Conservation (phyloP, 2,888 invertebrate genomes). For the Polymixis lichenea region DNA sequence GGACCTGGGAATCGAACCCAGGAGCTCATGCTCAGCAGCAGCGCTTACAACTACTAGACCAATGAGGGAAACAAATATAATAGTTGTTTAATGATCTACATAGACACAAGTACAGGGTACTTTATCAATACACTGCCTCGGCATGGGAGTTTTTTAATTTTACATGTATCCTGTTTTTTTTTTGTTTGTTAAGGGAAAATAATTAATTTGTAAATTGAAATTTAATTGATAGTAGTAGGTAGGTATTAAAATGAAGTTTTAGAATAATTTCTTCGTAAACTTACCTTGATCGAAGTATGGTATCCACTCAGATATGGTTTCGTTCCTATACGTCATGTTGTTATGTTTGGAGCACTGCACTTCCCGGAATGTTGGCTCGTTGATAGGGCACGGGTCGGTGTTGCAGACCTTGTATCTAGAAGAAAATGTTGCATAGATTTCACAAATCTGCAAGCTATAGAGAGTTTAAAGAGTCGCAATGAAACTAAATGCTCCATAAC, state of each 20-base stretch:
- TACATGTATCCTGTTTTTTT: not conserved
- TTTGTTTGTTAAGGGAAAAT: not conserved
- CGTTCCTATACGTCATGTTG: slow-evolving; percentile 92
- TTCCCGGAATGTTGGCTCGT: slow-evolving; percentile 93
- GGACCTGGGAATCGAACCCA: too few relatives aligned
- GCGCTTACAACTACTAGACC: too few relatives aligned
- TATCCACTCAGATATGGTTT: slow-evolving; percentile 92
- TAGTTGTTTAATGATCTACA: not conserved
- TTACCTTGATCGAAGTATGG: slow-evolving; percentile 94
- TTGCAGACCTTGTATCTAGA: slow-evolving; percentile 95
- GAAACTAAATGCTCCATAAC: slow-evolving; percentile 1
- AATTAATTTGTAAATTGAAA: not conserved
- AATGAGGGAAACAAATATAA: too few relatives aligned
- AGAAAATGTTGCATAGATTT: slow-evolving; percentile 61
- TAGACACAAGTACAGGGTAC: too few relatives aligned
- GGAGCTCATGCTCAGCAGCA: too few relatives aligned
- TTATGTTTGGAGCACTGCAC: slow-evolving; percentile 94
- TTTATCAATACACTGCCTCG: too few relatives aligned
- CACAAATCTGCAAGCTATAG: not conserved
- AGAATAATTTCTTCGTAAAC: slow-evolving; percentile 3
- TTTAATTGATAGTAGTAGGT: not conserved
- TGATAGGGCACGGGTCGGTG: slow-evolving; percentile 93
- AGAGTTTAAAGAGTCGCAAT: slow-evolving; percentile 2
- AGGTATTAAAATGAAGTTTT: not conserved
- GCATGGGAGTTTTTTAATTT: not conserved